These are phyloP conservation scores for Adrianichthys oophorus DNA, from an alignment of 2,797 vertebrate species.

Conservation along the genomic window DNA sequence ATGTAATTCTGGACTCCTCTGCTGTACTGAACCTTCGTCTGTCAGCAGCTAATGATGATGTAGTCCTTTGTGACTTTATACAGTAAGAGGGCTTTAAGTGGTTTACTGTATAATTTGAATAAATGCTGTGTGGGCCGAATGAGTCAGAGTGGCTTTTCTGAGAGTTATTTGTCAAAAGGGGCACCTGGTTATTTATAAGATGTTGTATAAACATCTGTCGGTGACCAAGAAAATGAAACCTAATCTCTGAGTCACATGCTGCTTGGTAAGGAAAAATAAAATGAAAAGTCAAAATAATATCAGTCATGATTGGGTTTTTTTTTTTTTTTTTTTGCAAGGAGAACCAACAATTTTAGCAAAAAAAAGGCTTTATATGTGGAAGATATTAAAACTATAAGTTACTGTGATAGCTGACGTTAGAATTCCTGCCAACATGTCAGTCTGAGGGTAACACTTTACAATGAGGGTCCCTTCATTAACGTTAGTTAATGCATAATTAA, in stretches of 20 bases:
- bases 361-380: too few relatives aligned
- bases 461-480: too few relatives aligned
- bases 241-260: background rate
- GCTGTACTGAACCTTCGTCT: constrained; percentile 1
- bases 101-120: constrained; percentile 41
- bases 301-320: background rate
- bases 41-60: constrained; percentile 14
- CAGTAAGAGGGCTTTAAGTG: constrained; percentile 43
- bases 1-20: constrained; percentile 2
- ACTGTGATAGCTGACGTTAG: too few relatives aligned
- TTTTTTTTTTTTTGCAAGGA: background rate
- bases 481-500: too few relatives aligned
- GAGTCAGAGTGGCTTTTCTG: constrained; percentile 44
- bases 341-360: too few relatives aligned
- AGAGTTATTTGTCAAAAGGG: constrained; percentile 22
- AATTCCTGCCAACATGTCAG: too few relatives aligned
- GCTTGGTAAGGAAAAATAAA: background rate
- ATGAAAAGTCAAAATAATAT: background rate
- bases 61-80: constrained; percentile 31
- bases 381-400: too few relatives aligned
- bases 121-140: constrained; percentile 49
- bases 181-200: constrained; percentile 30
- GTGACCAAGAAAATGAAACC: constrained; percentile 12
- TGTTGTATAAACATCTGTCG: background rate
- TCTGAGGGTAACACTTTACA: too few relatives aligned